Evolutionary conservation across 2,113 vertebrate species (phyloP).

Genomic region (Equus przewalskii): DNA sequence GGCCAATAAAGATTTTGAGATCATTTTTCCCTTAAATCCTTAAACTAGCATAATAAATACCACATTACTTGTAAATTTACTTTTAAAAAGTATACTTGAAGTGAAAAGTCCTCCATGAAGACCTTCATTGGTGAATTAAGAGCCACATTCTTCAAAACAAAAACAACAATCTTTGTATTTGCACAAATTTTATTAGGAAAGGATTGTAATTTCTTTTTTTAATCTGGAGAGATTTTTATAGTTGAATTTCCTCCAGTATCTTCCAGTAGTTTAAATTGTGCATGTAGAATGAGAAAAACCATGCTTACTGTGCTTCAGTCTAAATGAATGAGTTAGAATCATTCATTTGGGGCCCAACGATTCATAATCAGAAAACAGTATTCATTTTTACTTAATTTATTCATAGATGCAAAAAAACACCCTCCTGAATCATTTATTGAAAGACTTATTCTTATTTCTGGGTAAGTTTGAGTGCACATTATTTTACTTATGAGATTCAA

Average conservation of each 20-base stretch:
- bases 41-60: not conserved
- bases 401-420: not conserved
- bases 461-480: conserved; percentile 23
- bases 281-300: not conserved
- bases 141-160: not conserved
- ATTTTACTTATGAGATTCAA: conserved; percentile 68
- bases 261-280: not conserved
- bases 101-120: not conserved
- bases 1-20: not conserved
- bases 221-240: not conserved
- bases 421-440: conserved; percentile 45
- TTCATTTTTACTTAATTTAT: conserved; percentile 54
- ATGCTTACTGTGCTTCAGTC: not conserved
- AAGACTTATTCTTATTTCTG: conserved; percentile 59
- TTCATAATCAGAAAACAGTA: conserved; percentile 12
- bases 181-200: conserved; percentile 7
- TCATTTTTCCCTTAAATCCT: not conserved
- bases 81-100: not conserved
- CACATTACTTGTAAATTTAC: not conserved
- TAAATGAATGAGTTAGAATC: not conserved
- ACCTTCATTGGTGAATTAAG: not conserved
- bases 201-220: not conserved
- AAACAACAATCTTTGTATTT: not conserved
- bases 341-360: not conserved
- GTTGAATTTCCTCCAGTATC: not conserved